Evolutionary conservation across 2,797 vertebrate genomes (phyloP).

Genomic region (Sebastes cheni): DNA sequence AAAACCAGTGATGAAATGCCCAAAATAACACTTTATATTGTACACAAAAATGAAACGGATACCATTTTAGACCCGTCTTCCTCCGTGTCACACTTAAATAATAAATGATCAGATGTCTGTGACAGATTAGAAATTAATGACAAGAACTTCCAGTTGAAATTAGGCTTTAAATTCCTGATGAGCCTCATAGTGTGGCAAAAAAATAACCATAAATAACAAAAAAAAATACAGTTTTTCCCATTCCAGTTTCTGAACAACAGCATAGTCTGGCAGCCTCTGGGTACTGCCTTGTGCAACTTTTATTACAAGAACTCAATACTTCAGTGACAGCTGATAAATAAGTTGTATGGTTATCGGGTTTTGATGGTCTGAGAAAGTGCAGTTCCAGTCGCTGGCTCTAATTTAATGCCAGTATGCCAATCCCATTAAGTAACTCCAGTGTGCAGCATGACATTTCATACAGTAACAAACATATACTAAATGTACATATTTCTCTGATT

Average conservation of each 20-base stretch:
- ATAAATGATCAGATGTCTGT: not conserved
- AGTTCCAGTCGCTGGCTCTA: not conserved
- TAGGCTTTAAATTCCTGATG: conserved; percentile 7
- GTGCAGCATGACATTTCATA: conserved; percentile 5
- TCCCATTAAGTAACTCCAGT: not conserved
- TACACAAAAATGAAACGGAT: not conserved
- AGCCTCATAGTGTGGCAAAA: not conserved
- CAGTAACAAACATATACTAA: not conserved
- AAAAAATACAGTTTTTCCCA: not conserved
- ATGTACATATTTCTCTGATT: not conserved
- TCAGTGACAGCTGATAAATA: not conserved
- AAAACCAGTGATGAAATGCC: conserved; percentile 13
- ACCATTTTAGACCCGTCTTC: not conserved
- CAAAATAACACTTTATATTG: not conserved
- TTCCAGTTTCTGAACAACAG: conserved; percentile 36
- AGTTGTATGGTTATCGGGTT: conserved; percentile 14
- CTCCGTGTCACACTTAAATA: not conserved
- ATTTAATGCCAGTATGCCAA: not conserved
- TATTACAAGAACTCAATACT: conserved; percentile 13
- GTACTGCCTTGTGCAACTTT: not conserved
- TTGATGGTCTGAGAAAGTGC: conserved; percentile 23
- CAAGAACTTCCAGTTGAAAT: conserved; percentile 28
- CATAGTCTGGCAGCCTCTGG: not conserved
- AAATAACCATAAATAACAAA: not conserved
- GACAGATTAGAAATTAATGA: conserved; percentile 10